Base-by-base conservation (phyloP, 2,797 vertebrate genomes). In the Enteromius viviparus region DNA sequence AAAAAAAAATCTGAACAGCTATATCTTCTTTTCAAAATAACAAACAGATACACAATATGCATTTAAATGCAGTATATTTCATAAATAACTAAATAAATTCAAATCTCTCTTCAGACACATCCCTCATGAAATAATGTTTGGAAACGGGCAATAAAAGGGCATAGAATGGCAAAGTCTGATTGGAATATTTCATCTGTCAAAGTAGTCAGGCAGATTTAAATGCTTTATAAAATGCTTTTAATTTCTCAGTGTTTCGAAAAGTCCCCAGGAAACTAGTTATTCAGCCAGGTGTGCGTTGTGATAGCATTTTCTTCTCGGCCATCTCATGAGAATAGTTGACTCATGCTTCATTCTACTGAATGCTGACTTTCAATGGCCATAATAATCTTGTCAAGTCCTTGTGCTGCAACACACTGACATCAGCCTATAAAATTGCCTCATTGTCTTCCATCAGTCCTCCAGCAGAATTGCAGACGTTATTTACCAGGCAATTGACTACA, bases 131-230 rank as follows among this genome's bases (percentile, higher is more conserved):
- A 80, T 70, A 12, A 78, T 84, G 60, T 58, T 81, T 76, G 69
- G 69, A 42, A 74, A 84, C 51, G 76, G 62, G 60, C 60, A 62
- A 64, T 29, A 60, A 40, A 42, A 83, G 72, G 47, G 85, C 65
- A 19, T 85, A 29, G 82, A 89, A 87, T 76, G 72, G 83, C 76
- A 84, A 81, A 55, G 37, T 84, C 29, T 72, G 49, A 76, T 93
- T 78, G 32, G 84, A 87, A 90, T 93, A 92, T 86, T 85, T 65
- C 55, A 45, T 29, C 37, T 86, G 91, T 93, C 89, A 91, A 89
- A 92, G 88, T 89, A 88, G 88, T 92, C 92, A 93, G 93, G 94
- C 93, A 95, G 94, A 94, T 93, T 95, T 95, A 85, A 0, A 86
- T 92, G 92, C 91, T 90, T 89, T 89, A 91, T 89, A 93, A 92